phyloP scores from a whole-genome alignment of 2,797 vertebrate species.

The Basileuterus tristriatus region DNA sequence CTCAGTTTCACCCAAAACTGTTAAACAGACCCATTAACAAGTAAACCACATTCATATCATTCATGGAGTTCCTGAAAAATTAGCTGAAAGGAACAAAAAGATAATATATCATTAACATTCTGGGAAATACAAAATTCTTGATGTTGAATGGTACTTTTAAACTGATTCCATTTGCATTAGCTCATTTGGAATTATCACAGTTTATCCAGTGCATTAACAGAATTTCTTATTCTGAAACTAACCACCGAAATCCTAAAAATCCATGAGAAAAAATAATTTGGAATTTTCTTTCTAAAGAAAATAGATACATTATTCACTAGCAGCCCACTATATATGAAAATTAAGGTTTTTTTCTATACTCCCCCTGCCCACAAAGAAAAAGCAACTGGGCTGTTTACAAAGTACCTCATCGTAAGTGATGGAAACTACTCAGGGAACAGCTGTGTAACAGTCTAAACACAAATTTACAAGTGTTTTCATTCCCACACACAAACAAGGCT shows the following conservation, averaged over 20 bases:
- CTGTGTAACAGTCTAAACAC: background rate
- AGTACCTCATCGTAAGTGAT: background rate
- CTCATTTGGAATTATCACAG: background rate
- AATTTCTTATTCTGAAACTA: background rate
- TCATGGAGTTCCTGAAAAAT: background rate
- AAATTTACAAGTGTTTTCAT: background rate
- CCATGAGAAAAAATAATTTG: background rate
- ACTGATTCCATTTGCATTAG: background rate
- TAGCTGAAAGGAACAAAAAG: background rate
- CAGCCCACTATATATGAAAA: background rate
- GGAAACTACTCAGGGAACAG: background rate
- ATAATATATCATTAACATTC: background rate
- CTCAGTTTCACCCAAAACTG: background rate
- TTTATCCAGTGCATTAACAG: background rate
- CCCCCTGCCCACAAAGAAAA: background rate
- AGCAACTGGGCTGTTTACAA: background rate
- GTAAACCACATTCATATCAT: background rate
- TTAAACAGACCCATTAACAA: background rate
- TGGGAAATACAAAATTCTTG: background rate
- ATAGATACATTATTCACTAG: background rate
- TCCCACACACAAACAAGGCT: background rate
- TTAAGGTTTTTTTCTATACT: background rate
- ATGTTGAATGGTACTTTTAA: background rate
- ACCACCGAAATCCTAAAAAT: background rate
- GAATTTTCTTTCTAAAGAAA: background rate